These are phyloP conservation scores for Nudaria mundana DNA, from an alignment of 2,888 invertebrate species.

Conservation along the genomic window DNA sequence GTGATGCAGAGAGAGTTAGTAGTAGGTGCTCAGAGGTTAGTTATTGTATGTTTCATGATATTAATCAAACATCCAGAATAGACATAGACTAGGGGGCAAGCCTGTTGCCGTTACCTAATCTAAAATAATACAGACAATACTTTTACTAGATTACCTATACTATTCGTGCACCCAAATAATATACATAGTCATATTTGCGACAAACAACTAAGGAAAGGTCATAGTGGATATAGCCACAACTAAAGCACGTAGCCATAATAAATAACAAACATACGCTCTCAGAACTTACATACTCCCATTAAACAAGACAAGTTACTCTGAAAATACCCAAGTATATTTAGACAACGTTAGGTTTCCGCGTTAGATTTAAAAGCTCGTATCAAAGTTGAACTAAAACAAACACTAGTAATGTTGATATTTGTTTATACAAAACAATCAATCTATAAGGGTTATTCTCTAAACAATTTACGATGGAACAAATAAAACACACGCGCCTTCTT, in stretches of 20 bases:
- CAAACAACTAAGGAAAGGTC: conserved; percentile 23
- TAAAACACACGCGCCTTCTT: conserved; percentile 43
- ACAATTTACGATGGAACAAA: conserved; percentile 43
- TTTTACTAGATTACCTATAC: too few species aligned
- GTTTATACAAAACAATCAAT: conserved; percentile 14
- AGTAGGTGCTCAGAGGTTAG: too few species aligned
- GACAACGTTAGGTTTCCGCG: conserved; percentile 51
- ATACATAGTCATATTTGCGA: conserved; percentile 14
- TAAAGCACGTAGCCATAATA: conserved; percentile 17
- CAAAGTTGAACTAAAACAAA: conserved; percentile 24
- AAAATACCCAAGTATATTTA: conserved; percentile 52
- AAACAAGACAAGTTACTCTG: conserved; percentile 37
- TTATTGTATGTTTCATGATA: too few species aligned
- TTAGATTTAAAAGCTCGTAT: conserved; percentile 31
- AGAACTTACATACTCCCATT: conserved; percentile 32
- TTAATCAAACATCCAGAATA: too few species aligned
- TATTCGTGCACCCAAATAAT: conserved; percentile 1
- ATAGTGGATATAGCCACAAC: conserved; percentile 6
- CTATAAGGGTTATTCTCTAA: conserved; percentile 35
- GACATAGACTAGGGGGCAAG: too few species aligned
- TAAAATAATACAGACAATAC: too few species aligned
- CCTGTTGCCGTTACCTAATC: too few species aligned
- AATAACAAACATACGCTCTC: conserved; percentile 34
- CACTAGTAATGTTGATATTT: conserved; percentile 26
- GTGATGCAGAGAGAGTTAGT: too few species aligned